These are phyloP conservation scores for Lampropteryx suffumata DNA, from an alignment of 2,888 invertebrate genomes.

Conservation along the genomic window DNA sequence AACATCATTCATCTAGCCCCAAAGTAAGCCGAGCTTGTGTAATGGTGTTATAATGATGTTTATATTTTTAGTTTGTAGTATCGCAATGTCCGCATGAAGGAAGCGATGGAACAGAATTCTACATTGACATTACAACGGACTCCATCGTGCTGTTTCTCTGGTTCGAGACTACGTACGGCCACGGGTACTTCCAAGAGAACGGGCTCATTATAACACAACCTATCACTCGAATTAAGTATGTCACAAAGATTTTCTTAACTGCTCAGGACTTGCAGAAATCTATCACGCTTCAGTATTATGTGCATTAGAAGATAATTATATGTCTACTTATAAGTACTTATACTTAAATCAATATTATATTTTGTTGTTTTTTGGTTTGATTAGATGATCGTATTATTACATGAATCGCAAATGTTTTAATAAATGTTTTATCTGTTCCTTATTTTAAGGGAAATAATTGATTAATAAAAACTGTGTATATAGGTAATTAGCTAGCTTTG, in stretches of 20 bases:
- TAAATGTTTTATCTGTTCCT: no score
- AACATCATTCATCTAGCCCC: no score
- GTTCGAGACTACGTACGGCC: conserved; percentile 80
- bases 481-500: not conserved
- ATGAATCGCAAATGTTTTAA: no score
- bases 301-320: not conserved
- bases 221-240: conserved; percentile 41
- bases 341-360: no score
- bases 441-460: no score
- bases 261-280: conserved; percentile 47
- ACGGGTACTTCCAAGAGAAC: conserved; percentile 89
- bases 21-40: no score
- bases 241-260: conserved; percentile 41
- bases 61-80: conserved; percentile 57
- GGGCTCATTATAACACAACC: conserved; percentile 84
- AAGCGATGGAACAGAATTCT: conserved; percentile 38
- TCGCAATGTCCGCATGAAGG: conserved; percentile 32
- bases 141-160: conserved; percentile 87
- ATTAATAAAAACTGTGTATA: not conserved
- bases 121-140: conserved; percentile 62
- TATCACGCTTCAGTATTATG: conserved; percentile 63
- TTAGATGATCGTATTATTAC: no score
- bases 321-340: no score
- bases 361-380: no score
- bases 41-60: not conserved